Conservation (phyloP, 2,888 invertebrate species). For the Eupithecia subfuscata region DNA sequence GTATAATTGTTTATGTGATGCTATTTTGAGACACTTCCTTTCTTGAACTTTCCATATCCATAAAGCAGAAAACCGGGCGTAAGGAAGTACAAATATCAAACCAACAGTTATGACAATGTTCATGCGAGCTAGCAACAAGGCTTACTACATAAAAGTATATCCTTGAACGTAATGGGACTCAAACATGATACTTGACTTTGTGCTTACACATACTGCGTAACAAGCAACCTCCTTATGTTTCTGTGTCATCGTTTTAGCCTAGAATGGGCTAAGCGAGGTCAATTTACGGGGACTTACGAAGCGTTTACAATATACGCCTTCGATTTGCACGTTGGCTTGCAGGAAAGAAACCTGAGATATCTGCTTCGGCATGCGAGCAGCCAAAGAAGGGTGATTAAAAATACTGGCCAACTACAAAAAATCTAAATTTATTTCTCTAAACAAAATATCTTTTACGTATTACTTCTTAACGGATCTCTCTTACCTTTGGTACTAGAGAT, state of each 20-base stretch:
- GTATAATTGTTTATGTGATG: no score
- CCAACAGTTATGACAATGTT: not conserved
- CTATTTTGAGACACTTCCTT: no score
- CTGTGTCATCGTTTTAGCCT: conserved; percentile 3
- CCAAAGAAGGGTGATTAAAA: no score
- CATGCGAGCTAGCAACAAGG: not conserved
- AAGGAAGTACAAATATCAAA: not conserved
- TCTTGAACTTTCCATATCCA: no score
- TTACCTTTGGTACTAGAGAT: no score
- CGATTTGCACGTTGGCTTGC: not conserved
- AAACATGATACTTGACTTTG: conserved; percentile 19
- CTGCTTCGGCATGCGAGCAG: not conserved
- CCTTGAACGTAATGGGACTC: conserved; percentile 20
- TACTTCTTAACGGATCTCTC: no score
- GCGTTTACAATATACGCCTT: not conserved
- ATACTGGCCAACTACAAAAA: no score
- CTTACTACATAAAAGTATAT: not conserved
- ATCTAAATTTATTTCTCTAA: no score
- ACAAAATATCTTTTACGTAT: no score
- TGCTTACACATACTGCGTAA: conserved; percentile 20
- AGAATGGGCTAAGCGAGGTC: not conserved
- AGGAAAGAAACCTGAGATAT: not conserved
- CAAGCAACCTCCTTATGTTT: conserved; percentile 3
- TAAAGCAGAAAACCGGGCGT: not conserved
- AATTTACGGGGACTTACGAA: not conserved